Evolutionary conservation across 1,140 invertebrate genomes (phyloP).

Genomic region (Coboldia fuscipes): DNA sequence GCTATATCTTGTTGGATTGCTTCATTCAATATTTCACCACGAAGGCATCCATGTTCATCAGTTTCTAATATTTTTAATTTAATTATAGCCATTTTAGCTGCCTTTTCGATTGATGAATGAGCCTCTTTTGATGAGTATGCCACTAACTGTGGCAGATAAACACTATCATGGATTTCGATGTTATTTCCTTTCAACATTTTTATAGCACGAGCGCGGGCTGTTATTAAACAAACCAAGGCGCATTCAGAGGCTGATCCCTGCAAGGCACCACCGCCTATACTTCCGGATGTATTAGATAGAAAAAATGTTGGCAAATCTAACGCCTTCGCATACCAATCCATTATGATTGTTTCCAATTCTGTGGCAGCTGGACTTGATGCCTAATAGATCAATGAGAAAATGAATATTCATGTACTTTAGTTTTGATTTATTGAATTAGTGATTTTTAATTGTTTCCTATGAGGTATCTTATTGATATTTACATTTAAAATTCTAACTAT

Average conservation of each 20-base stretch:
- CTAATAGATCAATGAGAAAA: slow-evolving; percentile 9
- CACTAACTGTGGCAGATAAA: slow-evolving; percentile 65
- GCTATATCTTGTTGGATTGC: slow-evolving; percentile 56
- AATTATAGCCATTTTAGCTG: slow-evolving; percentile 75
- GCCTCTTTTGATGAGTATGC: slow-evolving; percentile 61
- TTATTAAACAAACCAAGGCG: slow-evolving; percentile 61
- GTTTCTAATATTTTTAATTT: slow-evolving; percentile 73
- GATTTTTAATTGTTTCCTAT: no score
- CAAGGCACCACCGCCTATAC: slow-evolving; percentile 55
- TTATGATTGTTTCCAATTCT: slow-evolving; percentile 61
- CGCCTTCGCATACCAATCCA: slow-evolving; percentile 38
- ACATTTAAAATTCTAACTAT: not conserved
- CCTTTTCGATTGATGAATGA: slow-evolving; percentile 87
- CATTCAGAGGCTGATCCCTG: slow-evolving; percentile 70
- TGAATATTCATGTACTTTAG: slow-evolving; percentile 1
- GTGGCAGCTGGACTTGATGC: slow-evolving; percentile 65
- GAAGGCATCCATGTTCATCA: slow-evolving; percentile 56
- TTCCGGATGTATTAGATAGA: slow-evolving; percentile 23
- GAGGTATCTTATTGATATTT: slow-evolving; percentile 2
- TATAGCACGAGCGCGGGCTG: slow-evolving; percentile 53
- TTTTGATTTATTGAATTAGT: no score
- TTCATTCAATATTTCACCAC: slow-evolving; percentile 44
- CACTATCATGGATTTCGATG: slow-evolving; percentile 30
- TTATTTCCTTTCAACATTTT: slow-evolving; percentile 31
- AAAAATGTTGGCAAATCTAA: slow-evolving; percentile 30